Base-by-base conservation (phyloP, 2,797 vertebrate genomes). In the Xenopus petersii region DNA sequence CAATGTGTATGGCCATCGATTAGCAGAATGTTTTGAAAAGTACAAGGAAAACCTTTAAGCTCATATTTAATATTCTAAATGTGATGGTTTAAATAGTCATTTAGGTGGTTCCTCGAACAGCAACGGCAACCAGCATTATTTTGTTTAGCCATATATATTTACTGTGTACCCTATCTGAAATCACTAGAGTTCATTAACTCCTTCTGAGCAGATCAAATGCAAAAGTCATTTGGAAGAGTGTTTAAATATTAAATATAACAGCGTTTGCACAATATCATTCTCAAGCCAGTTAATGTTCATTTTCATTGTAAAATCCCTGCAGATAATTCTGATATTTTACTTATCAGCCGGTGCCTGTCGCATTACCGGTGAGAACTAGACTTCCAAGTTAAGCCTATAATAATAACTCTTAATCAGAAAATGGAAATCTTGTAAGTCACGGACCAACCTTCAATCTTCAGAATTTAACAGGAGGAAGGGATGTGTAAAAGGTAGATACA, bases 351-450 rank as follows among this genome's bases (percentile, higher is more conserved):
- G 51, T 48, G 17, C 63, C 59, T 47, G 51, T 51, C 36, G 66
- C n/a, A 75, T 75, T 75, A 64, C 73, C 62, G 26, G 66, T 63
- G 66, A 68, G 67, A 58, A 70, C 30, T 62, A 55, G 49, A 75
- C 60, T 69, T 75, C 67, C 48, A 17, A 63, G 67, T 62, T 75
- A 75, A 75, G 73, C 73, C 66, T 42, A 58, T 75, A 69, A 69
- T 69, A 75, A 75, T 69, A 75, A 59, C 73, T 69, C 60, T 75
- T 75, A 75, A 75, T 75, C 73, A 75, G 47, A 69, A 69, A 75
- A 75, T 69, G 66, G 67, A 69, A 75, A 75, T 75, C 66, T 75
- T 64, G 73, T 75, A 75, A 75, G 73, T 69, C 48, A 56, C 55
- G 73, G 73, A 64, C 59, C 59, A 70, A 59, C 60, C 49, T 75